Percentiles rank a stretch among this genome's conserved stretches.
Evolutionary conservation across 2,113 vertebrate species (phyloP).

Genomic region (Oreamnos americanus): DNA sequence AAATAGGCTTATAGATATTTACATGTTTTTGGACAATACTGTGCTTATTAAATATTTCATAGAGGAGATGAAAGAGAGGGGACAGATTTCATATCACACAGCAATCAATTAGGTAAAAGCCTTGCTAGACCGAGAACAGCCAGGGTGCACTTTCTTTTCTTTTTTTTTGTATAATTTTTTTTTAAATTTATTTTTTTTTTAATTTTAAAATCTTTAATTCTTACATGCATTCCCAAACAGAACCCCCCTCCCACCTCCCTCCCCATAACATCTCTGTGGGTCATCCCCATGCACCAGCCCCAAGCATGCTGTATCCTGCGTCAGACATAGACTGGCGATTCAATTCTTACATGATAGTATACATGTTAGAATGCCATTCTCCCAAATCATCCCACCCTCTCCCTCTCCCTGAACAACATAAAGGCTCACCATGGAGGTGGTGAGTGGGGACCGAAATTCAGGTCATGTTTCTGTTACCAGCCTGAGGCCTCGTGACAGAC

Average conservation of each 20-base stretch:
- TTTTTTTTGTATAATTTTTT: too few species aligned
- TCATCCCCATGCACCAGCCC: too few species aligned
- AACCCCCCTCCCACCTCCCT: too few species aligned
- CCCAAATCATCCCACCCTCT: too few species aligned
- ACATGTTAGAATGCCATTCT: too few species aligned
- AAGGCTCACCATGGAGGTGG: not conserved
- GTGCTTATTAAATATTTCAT: not conserved
- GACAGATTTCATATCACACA: not conserved
- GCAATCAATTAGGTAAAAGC: not conserved
- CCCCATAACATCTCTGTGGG: too few species aligned
- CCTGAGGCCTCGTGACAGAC: not conserved
- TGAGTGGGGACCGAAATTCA: not conserved
- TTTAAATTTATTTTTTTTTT: too few species aligned
- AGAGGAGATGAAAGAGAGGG: not conserved
- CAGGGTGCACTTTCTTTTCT: fast-evolving
- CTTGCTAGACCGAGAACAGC: not conserved
- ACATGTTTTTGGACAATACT: not conserved
- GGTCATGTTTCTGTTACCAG: not conserved
- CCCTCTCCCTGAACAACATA: not conserved
- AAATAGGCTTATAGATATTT: not conserved
- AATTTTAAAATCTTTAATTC: too few species aligned
- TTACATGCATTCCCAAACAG: too few species aligned
- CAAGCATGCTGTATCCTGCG: too few species aligned
- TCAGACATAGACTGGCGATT: too few species aligned
- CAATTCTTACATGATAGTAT: too few species aligned